Evolutionary conservation across 2,113 vertebrate species (phyloP), one percentile per base, ranked within the genome.

Genomic region (Sebastes schlegelii): DNA sequence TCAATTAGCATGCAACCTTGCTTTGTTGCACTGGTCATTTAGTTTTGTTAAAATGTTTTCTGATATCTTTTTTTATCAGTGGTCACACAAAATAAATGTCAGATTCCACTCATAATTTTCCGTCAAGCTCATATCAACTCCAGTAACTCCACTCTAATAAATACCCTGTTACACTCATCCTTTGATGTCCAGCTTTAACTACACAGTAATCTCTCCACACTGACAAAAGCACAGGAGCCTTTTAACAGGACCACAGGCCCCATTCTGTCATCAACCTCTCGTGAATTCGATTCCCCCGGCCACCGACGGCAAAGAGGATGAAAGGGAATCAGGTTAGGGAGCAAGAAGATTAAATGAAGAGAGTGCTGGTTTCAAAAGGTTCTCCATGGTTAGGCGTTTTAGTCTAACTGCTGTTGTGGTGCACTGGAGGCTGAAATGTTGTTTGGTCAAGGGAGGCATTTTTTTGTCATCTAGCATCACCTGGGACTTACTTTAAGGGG

Each of bases 341-440:
- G 88, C 89, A 68, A 71, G 84, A 58, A 86, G 89, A 92, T 92
- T 88, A 91, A 88, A 90, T 89, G 90, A 86, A 79, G 77, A 77
- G 84, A 77, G 86, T 57, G 62, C 82, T 63, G 80, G 21, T 85
- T 90, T 82, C 71, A 82, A 66, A 88, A 62, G 80, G 60, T 74
- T 74, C 75, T 84, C 82, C 2, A 7, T 48, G 73, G 73, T 81
- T 79, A 57, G 61, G 66, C 55, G 0, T 72, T 80, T 81, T 42
- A 78, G 51, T 77, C 84, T 74, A 79, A 73, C 74, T 68, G 72
- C 83, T 67, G 54, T 48, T 69, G 69, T 51, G 54, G 75, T 57
- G 83, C 87, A 40, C 74, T 17, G 52, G 23, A 69, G 83, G 79
- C 77, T 52, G 13, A 55, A 62, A 80, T 23, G 77, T 55, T 81